Evolutionary conservation across 2,888 invertebrate genomes (phyloP), one percentile per base, ranked within the genome.

Genomic region (Meandrusa payeni): DNA sequence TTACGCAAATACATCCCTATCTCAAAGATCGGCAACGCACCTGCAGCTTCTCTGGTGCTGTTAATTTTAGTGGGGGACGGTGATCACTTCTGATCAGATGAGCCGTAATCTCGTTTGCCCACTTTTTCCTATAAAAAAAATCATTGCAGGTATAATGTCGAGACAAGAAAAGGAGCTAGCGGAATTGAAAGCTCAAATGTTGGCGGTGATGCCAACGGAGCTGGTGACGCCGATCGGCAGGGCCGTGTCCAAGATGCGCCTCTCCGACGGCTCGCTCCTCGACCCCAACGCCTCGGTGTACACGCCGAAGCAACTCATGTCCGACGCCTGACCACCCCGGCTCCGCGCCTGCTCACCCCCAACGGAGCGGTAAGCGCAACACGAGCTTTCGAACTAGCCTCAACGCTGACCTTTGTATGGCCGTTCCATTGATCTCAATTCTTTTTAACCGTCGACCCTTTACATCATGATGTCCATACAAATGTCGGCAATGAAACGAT

Each of bases 281-380:
- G 97, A 97, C 88, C 97, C 97, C 43, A 96, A 97, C 86, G 97
- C 97, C 52, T 93, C 93, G 52, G 95, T 94, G 57, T 97, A 97
- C 88, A 97, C 96, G 54, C 97, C 97, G 51, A 96, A 96, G 69
- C 81, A 80, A 39, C 73, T 80, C 15, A 77, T 79, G 66, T 77
- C 73, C 3, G 86, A 85, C 55, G 83, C 80, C 47, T 83, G 63
- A 70, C 38, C 1, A 10, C 38, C 9, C 5, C 26, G 32, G 36
- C 42, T 29, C 20, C 15, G 11, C 20, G 22, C 11, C 5, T 10
- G 10, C n/a, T n/a, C 12, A 20, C 33, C 20, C 31, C 15, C 31
- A 34, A 22, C 47, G 44, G 37, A 40, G 29, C 33, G 37, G 37
- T 27, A 19, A 13, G 22, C 20, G 2, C 3, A 3, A 12, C 29